Base-by-base conservation (phyloP, 2,888 invertebrate species). In the Drosophila mercatorum region DNA sequence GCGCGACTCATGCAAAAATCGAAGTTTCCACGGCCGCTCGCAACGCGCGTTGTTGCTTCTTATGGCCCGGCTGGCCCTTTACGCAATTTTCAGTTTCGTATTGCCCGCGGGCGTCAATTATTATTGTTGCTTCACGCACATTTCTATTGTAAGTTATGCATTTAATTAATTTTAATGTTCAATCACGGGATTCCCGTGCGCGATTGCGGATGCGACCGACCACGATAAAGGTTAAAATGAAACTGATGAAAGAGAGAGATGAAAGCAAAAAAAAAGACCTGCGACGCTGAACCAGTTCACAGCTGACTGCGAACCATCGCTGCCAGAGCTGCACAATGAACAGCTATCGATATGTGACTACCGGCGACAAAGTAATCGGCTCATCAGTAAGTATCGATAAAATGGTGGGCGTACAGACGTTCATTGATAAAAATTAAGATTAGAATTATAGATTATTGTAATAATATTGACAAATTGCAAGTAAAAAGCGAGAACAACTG, bases 11-110 rank as follows among this genome's bases (percentile, higher is more conserved):
- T 66, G 82, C 80, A 77, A 84, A 84, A 87, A 84, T 84, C 83
- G 88, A 82, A 87, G 78, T 80, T 87, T 82, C 79, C 83, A 87
- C 88, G 80, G 68, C 67, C 78, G 82, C 56, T 65, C 51, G 51
- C 60, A 63, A 58, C 63, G 63, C 79, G 80, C 67, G 41, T 64
- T 78, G 47, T 58, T 78, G 64, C 44, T 61, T 62, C 40, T 53
- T 41, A 43, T 40, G 34, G 34, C 61, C 55, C 46, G 64, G 51
- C 49, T 36, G 17, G 57, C 14, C 28, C 5, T 68, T 46, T 34
- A 26, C 65, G 67, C 72, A 46, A 55, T 60, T 8, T 34, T 40
- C 57, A 53, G 34, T 28, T 44, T 66, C 46, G 69, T 72, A 28
- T 11, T 60, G 71, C 46, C 49, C 34, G 31, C 53, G 62, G 36